A percentile compares a stretch with the other conserved stretches of the same genome.
Conservation (phyloP, 2,888 invertebrate species). For the Mythimna lalbum region DNA sequence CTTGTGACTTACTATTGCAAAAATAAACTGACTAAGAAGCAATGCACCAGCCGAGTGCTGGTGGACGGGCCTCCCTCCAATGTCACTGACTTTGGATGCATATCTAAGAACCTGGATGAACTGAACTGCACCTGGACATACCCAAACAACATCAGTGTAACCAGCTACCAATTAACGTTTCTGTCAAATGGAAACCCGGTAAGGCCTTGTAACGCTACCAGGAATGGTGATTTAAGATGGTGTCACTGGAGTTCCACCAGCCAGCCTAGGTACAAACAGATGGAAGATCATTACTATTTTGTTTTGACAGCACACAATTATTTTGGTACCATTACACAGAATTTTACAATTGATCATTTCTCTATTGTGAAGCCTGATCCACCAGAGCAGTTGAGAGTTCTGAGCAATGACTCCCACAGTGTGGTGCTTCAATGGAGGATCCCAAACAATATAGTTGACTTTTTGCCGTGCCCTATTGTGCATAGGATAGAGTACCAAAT, state of each 20-base stretch:
- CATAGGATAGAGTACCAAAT: conserved; percentile 88
- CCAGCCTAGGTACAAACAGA: conserved; percentile 84
- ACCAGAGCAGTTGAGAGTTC: conserved; percentile 74
- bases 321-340: conserved; percentile 90
- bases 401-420: conserved; percentile 78
- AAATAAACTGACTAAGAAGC: conserved; percentile 75
- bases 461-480: conserved; percentile 79
- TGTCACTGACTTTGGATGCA: conserved; percentile 93
- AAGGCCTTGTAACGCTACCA: conserved; percentile 69
- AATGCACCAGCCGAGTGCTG: conserved; percentile 77
- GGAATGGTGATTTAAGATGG: conserved; percentile 64
- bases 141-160: conserved; percentile 83
- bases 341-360: conserved; percentile 91
- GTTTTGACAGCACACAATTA: conserved; percentile 91
- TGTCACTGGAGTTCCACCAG: conserved; percentile 80
- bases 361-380: conserved; percentile 83
- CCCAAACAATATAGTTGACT: conserved; percentile 79
- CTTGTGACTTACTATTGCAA: conserved; percentile 90
- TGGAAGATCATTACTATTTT: conserved; percentile 89
- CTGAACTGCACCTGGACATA: conserved; percentile 94
- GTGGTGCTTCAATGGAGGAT: conserved; percentile 82
- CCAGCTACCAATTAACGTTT: conserved; percentile 77
- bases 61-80: conserved; percentile 91
- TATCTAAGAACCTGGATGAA: conserved; percentile 93
- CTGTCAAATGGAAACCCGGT: conserved; percentile 71